Conservation (phyloP, 2,888 invertebrate genomes). For the Phyllotreta striolata region DNA sequence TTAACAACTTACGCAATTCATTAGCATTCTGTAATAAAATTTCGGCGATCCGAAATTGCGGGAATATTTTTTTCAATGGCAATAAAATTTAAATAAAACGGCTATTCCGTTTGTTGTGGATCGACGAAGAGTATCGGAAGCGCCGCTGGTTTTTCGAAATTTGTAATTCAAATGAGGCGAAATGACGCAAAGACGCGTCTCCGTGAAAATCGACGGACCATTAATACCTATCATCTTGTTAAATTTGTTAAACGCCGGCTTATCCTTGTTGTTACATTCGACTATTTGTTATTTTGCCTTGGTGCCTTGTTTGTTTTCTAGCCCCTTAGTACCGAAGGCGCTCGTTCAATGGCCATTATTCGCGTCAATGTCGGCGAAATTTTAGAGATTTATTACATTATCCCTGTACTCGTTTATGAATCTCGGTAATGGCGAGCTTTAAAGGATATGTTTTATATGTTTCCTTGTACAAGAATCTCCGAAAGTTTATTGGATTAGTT, state of each 20-base stretch:
- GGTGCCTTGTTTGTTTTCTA: slow-evolving; percentile 8
- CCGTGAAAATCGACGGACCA: slow-evolving; percentile 23
- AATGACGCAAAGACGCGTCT: slow-evolving; percentile 19
- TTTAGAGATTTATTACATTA: too few species aligned
- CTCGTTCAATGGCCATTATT: too few species aligned
- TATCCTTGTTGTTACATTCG: slow-evolving; percentile 24
- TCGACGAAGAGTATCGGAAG: neutral
- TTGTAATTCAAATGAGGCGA: slow-evolving; percentile 26
- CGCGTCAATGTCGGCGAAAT: too few species aligned
- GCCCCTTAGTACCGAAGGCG: too few species aligned
- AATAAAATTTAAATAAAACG: too few species aligned
- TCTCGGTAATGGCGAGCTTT: too few species aligned
- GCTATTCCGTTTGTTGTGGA: too few species aligned
- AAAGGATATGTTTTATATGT: too few species aligned
- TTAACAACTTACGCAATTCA: slow-evolving; percentile 3
- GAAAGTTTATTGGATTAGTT: too few species aligned
- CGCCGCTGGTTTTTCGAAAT: slow-evolving; percentile 8
- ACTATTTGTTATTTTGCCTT: slow-evolving; percentile 21
- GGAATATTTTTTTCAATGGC: slow-evolving; percentile 15
- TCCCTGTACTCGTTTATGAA: too few species aligned
- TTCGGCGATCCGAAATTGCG: slow-evolving; percentile 6
- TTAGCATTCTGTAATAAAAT: neutral
- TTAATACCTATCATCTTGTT: slow-evolving; percentile 30
- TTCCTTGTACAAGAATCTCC: too few species aligned
- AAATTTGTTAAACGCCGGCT: slow-evolving; percentile 30